Conservation (phyloP, 1,140 invertebrate genomes). For the Trialeurodes vaporariorum region DNA sequence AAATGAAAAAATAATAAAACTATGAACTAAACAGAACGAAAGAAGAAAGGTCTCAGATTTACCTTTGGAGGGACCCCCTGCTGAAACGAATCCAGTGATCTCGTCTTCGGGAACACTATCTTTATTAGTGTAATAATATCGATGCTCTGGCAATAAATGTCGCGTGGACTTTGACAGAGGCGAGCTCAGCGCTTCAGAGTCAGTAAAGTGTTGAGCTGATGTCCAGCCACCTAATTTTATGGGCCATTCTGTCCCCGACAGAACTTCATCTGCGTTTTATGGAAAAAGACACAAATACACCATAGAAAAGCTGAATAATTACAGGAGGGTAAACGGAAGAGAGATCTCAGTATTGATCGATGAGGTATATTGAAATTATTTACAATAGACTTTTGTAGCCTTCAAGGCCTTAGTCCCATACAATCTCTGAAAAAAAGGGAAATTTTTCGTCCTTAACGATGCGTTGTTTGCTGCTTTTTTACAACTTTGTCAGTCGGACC, state of each 20-base stretch:
- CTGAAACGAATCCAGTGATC: conserved; percentile 16
- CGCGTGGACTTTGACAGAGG: conserved; percentile 66
- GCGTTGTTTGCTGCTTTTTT: too few relatives aligned
- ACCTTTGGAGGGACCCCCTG: background rate
- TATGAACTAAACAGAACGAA: background rate
- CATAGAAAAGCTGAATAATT: background rate
- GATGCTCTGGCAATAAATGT: conserved; percentile 56
- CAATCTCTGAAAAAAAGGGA: too few relatives aligned
- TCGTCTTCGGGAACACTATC: conserved; percentile 9
- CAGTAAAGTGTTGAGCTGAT: conserved; percentile 65
- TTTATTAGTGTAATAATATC: conserved; percentile 49
- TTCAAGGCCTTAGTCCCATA: too few relatives aligned
- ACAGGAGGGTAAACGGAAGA: background rate
- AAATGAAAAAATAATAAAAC: too few relatives aligned
- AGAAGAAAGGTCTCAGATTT: background rate
- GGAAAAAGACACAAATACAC: conserved; percentile 9
- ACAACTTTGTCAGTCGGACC: too few relatives aligned
- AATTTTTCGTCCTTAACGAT: too few relatives aligned
- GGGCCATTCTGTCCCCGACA: conserved; percentile 53
- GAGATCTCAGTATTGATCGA: background rate
- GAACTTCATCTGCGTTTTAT: conserved; percentile 19
- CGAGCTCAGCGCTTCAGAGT: conserved; percentile 60
- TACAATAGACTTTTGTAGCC: too few relatives aligned
- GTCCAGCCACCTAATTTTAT: conserved; percentile 39
- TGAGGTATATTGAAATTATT: too few relatives aligned